Conservation (phyloP, 2,113 vertebrate species). For the Chaenocephalus aceratus region DNA sequence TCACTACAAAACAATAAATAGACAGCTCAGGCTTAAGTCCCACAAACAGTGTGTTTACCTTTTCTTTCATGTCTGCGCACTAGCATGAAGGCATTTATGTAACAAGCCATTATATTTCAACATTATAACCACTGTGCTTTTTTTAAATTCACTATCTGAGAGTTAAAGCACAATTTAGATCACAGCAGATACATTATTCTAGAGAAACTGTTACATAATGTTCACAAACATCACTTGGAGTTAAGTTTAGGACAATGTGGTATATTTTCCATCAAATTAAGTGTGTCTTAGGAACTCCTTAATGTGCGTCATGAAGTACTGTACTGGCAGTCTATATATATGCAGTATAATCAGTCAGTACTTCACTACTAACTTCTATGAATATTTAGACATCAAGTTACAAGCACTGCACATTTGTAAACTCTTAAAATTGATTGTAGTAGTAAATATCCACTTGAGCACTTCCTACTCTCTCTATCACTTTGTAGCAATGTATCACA, state of each 20-base stretch:
- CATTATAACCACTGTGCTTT: background rate
- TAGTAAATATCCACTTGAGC: background rate
- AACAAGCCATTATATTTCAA: background rate
- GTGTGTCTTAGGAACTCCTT: constrained; percentile 13
- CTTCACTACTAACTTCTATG: constrained; percentile 7
- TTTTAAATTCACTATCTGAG: background rate
- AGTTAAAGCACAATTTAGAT: background rate
- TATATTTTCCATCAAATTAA: constrained; percentile 10
- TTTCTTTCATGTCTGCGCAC: constrained; percentile 59
- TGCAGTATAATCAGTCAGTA: background rate
- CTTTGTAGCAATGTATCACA: constrained; percentile 43
- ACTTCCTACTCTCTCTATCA: constrained; percentile 1
- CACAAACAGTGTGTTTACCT: background rate
- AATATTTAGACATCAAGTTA: background rate
- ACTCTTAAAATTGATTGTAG: constrained; percentile 1
- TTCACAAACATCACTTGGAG: too few relatives aligned
- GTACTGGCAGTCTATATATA: constrained; percentile 1
- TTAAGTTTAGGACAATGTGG: background rate
- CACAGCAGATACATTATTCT: background rate
- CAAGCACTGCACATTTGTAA: background rate
- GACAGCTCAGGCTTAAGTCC: constrained; percentile 1
- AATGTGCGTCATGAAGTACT: constrained; percentile 12
- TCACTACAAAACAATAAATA: background rate
- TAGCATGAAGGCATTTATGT: constrained; percentile 44
- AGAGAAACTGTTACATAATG: background rate